Evolutionary conservation across 2,113 vertebrate genomes (phyloP), one percentile per base, ranked within the genome.

Genomic region (Macquaria ambigua): DNA sequence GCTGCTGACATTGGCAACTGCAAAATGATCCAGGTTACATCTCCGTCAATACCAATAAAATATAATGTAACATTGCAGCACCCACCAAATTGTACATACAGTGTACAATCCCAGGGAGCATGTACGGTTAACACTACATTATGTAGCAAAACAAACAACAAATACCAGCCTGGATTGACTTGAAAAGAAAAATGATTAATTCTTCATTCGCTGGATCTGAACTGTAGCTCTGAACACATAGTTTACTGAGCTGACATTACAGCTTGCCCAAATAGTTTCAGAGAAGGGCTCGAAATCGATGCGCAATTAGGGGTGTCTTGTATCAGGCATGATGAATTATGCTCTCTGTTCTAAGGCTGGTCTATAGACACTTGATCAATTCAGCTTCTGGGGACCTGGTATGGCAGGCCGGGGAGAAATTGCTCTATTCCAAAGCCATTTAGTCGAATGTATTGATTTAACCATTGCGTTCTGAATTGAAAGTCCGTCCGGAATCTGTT

Each of bases 371-470:
- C 85, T 79, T 91, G 91, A 94, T 94, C 92, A 94, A 92, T 94
- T 63, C 74, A 66, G 83, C 84, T 88, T 91, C 85, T 75, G 76
- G 83, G 88, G 90, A 87, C 83, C 89, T 41, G 83, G 87, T 85
- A 79, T 46, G 62, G 85, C 84, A 37, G 67, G 77, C 74, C 37
- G 12, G 28, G 81, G 89, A 93, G 83, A 92, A 93, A 94, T 90
- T 88, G 91, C 92, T 91, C 92, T 89, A 91, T 94, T 93, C 86
- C 87, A 91, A 88, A 91, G 84, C 87, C 80, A 82, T 93, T 93
- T 89, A 74, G 83, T 92, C 87, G 69, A 91, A 91, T 41, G 85
- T 94, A 96, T 95, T 81, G 94, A 96, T 96, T 96, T 92, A 86
- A 77, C 89, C 91, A 89, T 86, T 92, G 84, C 86, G n/a, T 83